Base-by-base conservation (phyloP, 2,797 vertebrate species). In the Cynopterus sphinx region DNA sequence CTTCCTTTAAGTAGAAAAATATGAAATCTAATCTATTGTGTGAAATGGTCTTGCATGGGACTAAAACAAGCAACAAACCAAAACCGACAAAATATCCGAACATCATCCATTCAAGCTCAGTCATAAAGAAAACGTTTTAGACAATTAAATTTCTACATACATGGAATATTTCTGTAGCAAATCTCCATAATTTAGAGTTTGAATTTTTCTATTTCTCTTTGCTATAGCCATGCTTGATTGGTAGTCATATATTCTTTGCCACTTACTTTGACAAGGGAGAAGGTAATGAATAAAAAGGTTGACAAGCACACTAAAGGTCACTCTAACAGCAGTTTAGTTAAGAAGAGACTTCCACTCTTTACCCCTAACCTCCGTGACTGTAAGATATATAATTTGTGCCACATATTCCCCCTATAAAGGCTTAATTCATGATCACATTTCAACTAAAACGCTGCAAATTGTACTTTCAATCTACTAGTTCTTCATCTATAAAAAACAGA, bases 21-120 rank as follows among this genome's bases (percentile, higher is more conserved):
- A 51, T 73, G 67, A 82, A 97, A 92, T 22, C 90, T 94, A 94
- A 96, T 84, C 5, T 26, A 36, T 53, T 59, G 89, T 96, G 21
- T 78, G 43, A 97, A 93, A 91, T 41, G n/a, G 87, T 83, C 19
- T 94, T 97, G 13, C 55, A 70, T 68, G 33, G 92, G 55, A 46
- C 4, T 88, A 82, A 98, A 97, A 55, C 79, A 95, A 93, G 53
- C 41, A 95, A 96, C 84, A 53, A 96, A 77, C 71, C 4, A 71
- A 95, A 75, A 82, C 9, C 5, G 24, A 43, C 5, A 93, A 96
- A 95, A 93, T 93, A 85, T 13, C 21, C 92, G 77, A 85, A 22
- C 10, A 91, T 67, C 21, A n/a, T 0, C 51, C 3, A 65, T 82
- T 88, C 51, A 24, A 97, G 26, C 2, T 82, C 43, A 91, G 26